phyloP scores from a whole-genome alignment of 1,140 invertebrate species.

The Dufourea novaeangliae region DNA sequence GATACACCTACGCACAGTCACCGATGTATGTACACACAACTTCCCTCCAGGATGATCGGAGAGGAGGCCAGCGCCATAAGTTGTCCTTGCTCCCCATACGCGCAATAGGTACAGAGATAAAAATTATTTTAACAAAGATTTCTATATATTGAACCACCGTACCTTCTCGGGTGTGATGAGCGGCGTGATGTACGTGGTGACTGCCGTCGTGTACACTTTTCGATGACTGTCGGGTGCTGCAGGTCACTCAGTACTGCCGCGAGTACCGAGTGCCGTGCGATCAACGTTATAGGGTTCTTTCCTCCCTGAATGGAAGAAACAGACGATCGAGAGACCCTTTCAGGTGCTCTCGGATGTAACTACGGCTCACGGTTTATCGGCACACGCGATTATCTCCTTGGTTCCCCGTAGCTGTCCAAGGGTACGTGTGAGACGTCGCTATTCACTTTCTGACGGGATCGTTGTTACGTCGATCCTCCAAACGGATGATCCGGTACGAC shows the following conservation, averaged over 20 bases:
- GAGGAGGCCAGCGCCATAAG: neutral
- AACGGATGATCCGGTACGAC: no score
- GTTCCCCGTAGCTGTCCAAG: neutral
- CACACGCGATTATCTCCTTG: slow-evolving; percentile 26
- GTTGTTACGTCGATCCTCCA: neutral
- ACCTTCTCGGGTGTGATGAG: slow-evolving; percentile 82
- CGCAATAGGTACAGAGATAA: neutral
- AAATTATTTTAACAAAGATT: neutral
- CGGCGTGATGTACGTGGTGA: slow-evolving; percentile 81
- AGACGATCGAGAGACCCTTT: neutral
- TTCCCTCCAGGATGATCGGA: neutral
- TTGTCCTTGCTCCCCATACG: neutral
- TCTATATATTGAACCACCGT: slow-evolving; percentile 54
- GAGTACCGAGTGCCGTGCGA: slow-evolving; percentile 67
- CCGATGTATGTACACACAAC: slow-evolving; percentile 12
- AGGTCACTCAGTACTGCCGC: slow-evolving; percentile 64
- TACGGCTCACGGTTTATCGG: slow-evolving; percentile 8
- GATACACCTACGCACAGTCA: slow-evolving; percentile 21
- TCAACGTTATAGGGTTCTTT: slow-evolving; percentile 41
- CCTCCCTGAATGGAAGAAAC: slow-evolving; percentile 17
- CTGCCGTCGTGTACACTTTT: slow-evolving; percentile 80
- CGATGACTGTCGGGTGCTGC: slow-evolving; percentile 59
- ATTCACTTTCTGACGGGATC: slow-evolving; percentile 9
- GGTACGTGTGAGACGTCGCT: slow-evolving; percentile 9
- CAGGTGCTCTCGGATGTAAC: slow-evolving; percentile 21